Evolutionary conservation across 2,113 vertebrate genomes (phyloP).

Genomic region (Mustela nigripes): DNA sequence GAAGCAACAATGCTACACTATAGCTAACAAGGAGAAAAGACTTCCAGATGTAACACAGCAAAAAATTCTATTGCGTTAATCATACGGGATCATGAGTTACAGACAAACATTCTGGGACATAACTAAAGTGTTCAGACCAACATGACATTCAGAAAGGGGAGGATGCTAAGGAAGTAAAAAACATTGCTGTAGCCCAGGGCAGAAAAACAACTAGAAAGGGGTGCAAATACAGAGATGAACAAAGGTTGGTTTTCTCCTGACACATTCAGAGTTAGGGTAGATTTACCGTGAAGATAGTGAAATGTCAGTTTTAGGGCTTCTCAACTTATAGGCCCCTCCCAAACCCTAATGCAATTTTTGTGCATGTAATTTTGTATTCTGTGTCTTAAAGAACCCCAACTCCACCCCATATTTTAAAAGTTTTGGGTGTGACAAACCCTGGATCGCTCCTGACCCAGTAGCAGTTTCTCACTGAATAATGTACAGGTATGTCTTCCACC

Average conservation of each 20-base stretch:
- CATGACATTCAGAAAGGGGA: background rate
- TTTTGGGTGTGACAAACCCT: background rate
- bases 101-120: background rate
- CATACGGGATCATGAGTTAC: background rate
- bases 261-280: background rate
- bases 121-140: background rate
- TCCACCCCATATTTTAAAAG: background rate
- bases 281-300: background rate
- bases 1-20: background rate
- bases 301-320: background rate
- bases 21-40: background rate
- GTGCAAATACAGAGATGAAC: background rate
- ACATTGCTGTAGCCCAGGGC: background rate
- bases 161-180: background rate
- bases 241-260: background rate
- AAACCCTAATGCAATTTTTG: background rate
- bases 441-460: background rate
- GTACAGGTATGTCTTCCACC: background rate
- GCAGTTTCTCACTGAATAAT: background rate
- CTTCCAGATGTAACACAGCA: background rate
- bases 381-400: background rate
- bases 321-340: background rate
- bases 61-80: background rate
- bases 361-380: background rate
- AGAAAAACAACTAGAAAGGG: background rate